These are phyloP conservation scores for Odontamblyopus rebecca DNA, from an alignment of 2,797 vertebrate genomes.

Conservation along the genomic window DNA sequence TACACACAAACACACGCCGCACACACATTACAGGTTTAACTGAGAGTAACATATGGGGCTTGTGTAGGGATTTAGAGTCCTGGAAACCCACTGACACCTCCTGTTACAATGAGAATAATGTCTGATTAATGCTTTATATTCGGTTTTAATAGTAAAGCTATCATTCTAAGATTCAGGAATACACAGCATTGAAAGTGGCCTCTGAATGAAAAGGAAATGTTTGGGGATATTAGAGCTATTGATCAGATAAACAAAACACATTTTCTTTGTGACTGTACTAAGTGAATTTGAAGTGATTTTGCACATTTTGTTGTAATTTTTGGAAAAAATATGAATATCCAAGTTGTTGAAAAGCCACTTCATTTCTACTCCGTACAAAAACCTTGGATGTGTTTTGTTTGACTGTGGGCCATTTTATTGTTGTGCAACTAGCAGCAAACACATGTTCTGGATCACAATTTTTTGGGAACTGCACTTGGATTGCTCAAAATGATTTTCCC, in stretches of 20 bases:
- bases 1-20: slow-evolving; percentile 1
- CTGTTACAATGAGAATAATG: slow-evolving; percentile 29
- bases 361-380: slow-evolving; percentile 20
- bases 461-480: slow-evolving; percentile 50
- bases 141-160: slow-evolving; percentile 11
- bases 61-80: slow-evolving; percentile 49
- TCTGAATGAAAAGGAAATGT: slow-evolving; percentile 3
- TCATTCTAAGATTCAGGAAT: slow-evolving; percentile 14
- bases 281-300: not conserved
- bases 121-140: slow-evolving; percentile 8
- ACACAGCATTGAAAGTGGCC: slow-evolving; percentile 24
- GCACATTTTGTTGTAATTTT: not conserved
- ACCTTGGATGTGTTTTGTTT: slow-evolving; percentile 55
- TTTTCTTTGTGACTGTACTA: not conserved
- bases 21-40: slow-evolving; percentile 56
- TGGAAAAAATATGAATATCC: not conserved
- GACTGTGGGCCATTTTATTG: slow-evolving; percentile 54
- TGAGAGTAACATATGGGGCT: slow-evolving; percentile 58
- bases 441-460: slow-evolving; percentile 58
- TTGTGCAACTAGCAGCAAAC: slow-evolving; percentile 67
- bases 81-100: slow-evolving; percentile 35
- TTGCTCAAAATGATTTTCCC: slow-evolving; percentile 46
- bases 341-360: slow-evolving; percentile 32
- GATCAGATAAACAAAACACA: not conserved
- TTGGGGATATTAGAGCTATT: not conserved